Conservation (phyloP, 2,113 vertebrate species). For the Hylia prasina region DNA sequence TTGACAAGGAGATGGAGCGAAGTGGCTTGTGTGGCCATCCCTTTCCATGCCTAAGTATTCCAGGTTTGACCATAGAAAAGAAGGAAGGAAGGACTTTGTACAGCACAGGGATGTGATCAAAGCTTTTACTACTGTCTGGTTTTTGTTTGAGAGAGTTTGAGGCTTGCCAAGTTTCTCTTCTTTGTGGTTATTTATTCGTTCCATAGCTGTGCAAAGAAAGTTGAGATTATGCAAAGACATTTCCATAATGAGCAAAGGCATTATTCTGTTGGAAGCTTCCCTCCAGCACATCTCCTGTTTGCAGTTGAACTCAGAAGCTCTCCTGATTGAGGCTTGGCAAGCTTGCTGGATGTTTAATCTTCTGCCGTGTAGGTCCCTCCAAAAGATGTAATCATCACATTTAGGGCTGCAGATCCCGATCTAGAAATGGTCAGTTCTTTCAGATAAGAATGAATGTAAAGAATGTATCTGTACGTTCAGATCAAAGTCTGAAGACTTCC, state of each 20-base stretch:
- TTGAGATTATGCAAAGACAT: slow-evolving; percentile 42
- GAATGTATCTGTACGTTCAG: background rate
- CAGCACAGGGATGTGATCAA: slow-evolving; percentile 24
- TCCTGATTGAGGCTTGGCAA: background rate
- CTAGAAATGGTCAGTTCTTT: background rate
- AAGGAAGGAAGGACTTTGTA: slow-evolving; percentile 13
- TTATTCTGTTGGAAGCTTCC: slow-evolving; percentile 44
- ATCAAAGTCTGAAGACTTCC: background rate
- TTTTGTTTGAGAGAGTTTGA: slow-evolving; percentile 35
- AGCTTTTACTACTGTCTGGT: slow-evolving; percentile 41
- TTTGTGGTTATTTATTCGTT: slow-evolving; percentile 39
- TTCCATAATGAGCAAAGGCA: slow-evolving; percentile 47
- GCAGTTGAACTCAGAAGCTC: background rate
- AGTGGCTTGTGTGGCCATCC: background rate
- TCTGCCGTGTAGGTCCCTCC: background rate
- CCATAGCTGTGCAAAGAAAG: slow-evolving; percentile 35
- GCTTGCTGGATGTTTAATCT: background rate
- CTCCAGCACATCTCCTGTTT: slow-evolving; percentile 12
- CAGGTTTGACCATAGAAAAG: background rate
- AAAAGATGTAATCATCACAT: background rate
- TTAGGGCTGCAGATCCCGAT: background rate
- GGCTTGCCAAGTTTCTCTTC: slow-evolving; percentile 49
- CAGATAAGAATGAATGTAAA: background rate
- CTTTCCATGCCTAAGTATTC: background rate
- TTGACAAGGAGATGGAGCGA: background rate